Conservation (phyloP, 2,888 invertebrate genomes). For the Epistrophella euchroma region DNA sequence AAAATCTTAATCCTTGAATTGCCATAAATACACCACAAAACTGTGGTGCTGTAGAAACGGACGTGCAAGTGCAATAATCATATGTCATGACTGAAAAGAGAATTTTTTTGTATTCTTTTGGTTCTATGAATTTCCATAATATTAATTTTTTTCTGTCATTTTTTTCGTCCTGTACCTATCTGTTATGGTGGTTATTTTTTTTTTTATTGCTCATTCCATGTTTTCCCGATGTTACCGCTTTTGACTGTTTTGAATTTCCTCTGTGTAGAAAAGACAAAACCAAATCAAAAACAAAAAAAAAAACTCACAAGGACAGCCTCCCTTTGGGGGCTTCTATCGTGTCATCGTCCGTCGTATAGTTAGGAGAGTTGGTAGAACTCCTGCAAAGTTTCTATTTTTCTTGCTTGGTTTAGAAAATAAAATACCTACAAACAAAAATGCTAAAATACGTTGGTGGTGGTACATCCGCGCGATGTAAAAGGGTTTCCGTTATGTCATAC, state of each 20-base stretch:
- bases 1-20: slow-evolving; percentile 22
- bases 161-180: slow-evolving; percentile 16
- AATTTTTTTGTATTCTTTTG: slow-evolving; percentile 47
- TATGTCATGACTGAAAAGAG: slow-evolving; percentile 72
- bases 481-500: slow-evolving; percentile 58
- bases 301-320: slow-evolving; percentile 50
- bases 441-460: slow-evolving; percentile 24
- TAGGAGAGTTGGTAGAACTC: too few relatives aligned
- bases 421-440: slow-evolving; percentile 19
- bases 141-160: slow-evolving; percentile 63
- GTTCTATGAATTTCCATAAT: slow-evolving; percentile 71
- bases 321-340: slow-evolving; percentile 38
- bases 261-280: slow-evolving; percentile 10
- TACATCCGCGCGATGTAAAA: slow-evolving; percentile 43
- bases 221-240: slow-evolving; percentile 47
- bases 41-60: slow-evolving; percentile 35
- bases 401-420: slow-evolving; percentile 46
- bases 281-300: background rate
- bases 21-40: slow-evolving; percentile 53
- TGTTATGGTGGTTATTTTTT: slow-evolving; percentile 6
- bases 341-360: background rate
- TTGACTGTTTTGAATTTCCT: slow-evolving; percentile 45
- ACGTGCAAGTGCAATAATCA: slow-evolving; percentile 76
- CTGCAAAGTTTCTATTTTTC: slow-evolving; percentile 52
- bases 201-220: slow-evolving; percentile 12